These are phyloP conservation scores for Bradypus variegatus DNA, from an alignment of 2,797 vertebrate species.

Conservation along the genomic window DNA sequence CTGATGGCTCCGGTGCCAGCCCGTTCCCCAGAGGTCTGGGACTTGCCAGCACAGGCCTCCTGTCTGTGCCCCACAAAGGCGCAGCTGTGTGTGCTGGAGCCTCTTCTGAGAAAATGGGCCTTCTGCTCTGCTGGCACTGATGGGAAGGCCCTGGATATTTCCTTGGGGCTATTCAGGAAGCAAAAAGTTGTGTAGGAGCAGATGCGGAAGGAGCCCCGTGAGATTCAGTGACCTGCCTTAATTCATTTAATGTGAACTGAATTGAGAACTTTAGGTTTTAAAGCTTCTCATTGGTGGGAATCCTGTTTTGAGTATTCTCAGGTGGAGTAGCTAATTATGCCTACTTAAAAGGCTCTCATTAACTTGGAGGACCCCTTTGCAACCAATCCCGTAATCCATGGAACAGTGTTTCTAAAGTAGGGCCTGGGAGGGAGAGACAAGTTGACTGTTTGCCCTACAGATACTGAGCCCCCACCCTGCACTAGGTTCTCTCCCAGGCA, in stretches of 20 bases:
- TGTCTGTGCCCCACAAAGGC: neutral
- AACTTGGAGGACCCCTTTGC: neutral
- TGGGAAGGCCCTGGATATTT: neutral
- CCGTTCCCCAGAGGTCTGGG: conserved; percentile 1
- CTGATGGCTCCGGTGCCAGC: neutral
- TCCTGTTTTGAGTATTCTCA: neutral
- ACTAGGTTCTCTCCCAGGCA: neutral
- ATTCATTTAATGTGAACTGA: neutral
- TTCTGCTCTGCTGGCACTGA: neutral
- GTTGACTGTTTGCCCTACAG: neutral
- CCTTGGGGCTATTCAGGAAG: neutral
- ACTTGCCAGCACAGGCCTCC: neutral
- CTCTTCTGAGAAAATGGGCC: neutral
- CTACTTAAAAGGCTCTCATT: neutral
- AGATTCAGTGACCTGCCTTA: neutral
- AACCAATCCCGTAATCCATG: neutral
- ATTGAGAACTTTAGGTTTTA: neutral
- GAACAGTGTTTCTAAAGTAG: neutral
- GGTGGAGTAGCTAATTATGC: neutral
- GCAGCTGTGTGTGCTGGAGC: neutral
- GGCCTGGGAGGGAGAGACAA: neutral
- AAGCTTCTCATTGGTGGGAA: neutral
- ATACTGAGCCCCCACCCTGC: too few relatives aligned
- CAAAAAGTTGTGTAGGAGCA: neutral
- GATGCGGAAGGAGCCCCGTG: neutral